Conservation (phyloP, 1,140 invertebrate species). For the Nomia melanderi region DNA sequence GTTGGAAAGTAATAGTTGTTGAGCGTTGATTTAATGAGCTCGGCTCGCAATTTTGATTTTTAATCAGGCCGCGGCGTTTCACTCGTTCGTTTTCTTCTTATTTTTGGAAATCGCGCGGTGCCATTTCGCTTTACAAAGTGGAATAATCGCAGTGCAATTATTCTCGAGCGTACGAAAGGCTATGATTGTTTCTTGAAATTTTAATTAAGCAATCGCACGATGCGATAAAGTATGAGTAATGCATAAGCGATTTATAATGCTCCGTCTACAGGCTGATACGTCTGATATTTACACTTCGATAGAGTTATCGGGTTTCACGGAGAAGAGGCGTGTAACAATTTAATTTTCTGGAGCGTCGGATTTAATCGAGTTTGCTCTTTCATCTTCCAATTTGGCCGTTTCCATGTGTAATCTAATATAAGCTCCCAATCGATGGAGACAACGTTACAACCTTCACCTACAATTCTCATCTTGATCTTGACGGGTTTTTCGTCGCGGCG, state of each 20-base stretch:
- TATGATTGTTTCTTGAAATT: background rate
- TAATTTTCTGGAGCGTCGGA: background rate
- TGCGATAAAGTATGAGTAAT: background rate
- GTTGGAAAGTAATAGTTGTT: background rate
- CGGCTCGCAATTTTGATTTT: background rate
- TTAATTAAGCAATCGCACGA: constrained; percentile 4
- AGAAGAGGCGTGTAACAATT: background rate
- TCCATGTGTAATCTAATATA: background rate
- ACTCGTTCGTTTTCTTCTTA: background rate
- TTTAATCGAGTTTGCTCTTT: background rate
- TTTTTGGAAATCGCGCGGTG: background rate
- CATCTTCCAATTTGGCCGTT: background rate
- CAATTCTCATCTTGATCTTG: background rate
- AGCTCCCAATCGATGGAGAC: background rate
- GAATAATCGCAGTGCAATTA: background rate
- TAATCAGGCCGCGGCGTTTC: background rate
- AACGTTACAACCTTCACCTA: background rate
- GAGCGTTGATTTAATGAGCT: background rate
- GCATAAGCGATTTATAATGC: background rate
- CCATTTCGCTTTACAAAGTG: background rate
- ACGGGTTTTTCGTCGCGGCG: background rate
- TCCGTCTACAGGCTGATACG: background rate
- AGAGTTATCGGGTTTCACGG: background rate
- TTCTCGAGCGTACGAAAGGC: background rate
- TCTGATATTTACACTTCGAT: background rate